These are phyloP conservation scores for Leptatherina wallacei DNA, from an alignment of 2,797 vertebrate genomes.

Conservation along the genomic window DNA sequence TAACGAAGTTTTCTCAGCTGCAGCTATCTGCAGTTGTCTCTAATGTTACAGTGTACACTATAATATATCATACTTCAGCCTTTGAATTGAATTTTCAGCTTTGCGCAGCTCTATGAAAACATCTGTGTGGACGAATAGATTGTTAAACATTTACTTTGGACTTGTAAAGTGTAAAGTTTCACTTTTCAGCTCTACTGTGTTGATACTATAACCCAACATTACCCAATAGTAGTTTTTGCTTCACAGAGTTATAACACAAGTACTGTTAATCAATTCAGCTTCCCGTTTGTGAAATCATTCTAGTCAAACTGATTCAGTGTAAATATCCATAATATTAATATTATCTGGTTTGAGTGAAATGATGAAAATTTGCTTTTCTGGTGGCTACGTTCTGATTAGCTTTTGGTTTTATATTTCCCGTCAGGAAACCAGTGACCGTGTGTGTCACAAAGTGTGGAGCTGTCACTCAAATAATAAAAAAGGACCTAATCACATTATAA, in stretches of 20 bases:
- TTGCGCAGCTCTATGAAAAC: conserved; percentile 37
- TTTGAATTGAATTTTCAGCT: conserved; percentile 32
- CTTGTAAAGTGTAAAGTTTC: conserved; percentile 43
- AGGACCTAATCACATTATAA: too few relatives aligned
- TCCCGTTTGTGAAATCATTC: conserved; percentile 2
- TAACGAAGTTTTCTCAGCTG: conserved; percentile 59
- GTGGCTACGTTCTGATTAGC: not conserved
- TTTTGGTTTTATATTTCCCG: not conserved
- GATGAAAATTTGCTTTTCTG: not conserved
- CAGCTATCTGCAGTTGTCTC: conserved; percentile 35
- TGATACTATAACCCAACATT: conserved; percentile 34
- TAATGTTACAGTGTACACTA: conserved; percentile 37
- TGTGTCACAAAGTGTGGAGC: too few relatives aligned
- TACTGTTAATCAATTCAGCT: conserved; percentile 19
- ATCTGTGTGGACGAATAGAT: conserved; percentile 37
- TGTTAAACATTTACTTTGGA: conserved; percentile 60
- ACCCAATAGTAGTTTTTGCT: conserved; percentile 6
- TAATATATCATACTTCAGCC: conserved; percentile 35
- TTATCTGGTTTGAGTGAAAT: not conserved
- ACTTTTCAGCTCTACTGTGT: conserved; percentile 24
- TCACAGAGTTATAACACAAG: conserved; percentile 6
- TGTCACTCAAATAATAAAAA: too few relatives aligned
- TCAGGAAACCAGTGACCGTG: not conserved
- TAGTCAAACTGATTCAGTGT: not conserved
- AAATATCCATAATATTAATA: too few relatives aligned